Percentiles rank a stretch among this genome's conserved stretches.
Conservation (phyloP, 2,113 vertebrate species). For the Urocynchramus pylzowi region DNA sequence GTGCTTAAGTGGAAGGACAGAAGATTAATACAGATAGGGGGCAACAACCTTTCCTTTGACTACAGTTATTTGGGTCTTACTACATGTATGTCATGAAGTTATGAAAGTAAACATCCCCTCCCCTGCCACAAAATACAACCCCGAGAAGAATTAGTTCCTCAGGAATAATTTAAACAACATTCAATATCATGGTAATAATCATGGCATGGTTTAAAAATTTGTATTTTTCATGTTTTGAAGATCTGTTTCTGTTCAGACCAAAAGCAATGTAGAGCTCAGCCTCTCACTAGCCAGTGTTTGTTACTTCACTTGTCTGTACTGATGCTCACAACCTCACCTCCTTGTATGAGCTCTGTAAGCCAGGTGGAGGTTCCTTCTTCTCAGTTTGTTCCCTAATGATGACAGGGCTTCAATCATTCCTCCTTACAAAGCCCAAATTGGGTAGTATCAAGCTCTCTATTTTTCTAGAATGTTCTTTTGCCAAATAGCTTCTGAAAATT, state of each 20-base stretch:
- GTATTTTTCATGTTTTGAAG: not conserved
- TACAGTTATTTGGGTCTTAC: not conserved
- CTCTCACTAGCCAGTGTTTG: not conserved
- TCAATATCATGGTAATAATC: not conserved
- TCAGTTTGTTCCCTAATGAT: not conserved
- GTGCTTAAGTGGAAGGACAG: not conserved
- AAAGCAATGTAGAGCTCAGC: not conserved
- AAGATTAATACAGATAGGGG: not conserved
- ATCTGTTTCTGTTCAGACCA: not conserved
- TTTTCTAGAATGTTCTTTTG: not conserved
- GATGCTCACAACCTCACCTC: not conserved
- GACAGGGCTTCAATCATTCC: not conserved
- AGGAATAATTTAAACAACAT: not conserved
- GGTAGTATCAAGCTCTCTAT: not conserved
- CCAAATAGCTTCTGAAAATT: not conserved
- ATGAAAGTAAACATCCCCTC: not conserved
- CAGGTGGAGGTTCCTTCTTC: not conserved
- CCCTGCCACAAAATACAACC: rapidly evolving
- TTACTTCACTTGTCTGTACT: not conserved
- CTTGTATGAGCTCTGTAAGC: not conserved
- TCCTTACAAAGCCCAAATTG: not conserved
- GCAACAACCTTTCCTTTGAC: not conserved
- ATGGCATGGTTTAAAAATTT: not conserved
- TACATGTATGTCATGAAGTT: not conserved
- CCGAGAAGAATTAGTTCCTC: not conserved